Evolutionary conservation across 2,797 vertebrate genomes (phyloP), one percentile per base, ranked within the genome.

Genomic region (Spheniscus humboldti): DNA sequence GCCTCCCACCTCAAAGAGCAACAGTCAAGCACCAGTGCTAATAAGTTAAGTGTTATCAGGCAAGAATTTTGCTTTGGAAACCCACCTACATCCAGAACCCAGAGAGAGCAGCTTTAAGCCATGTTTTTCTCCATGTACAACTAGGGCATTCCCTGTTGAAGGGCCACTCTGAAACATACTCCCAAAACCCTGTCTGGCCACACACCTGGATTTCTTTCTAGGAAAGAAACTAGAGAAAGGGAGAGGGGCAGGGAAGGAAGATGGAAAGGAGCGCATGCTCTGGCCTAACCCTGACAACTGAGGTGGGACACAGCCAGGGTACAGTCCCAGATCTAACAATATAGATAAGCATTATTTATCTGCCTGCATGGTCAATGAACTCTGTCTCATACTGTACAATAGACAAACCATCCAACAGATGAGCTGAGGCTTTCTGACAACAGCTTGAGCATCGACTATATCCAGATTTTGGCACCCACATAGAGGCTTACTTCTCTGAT

Each of bases 21-120:
- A 62, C 50, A 81, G 16, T n/a, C 45, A 62, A 50, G 14, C 12
- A 17, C 11, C 66, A 77, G 6, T 2, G 2, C 63, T 64, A 28
- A 48, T 41, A 59, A 86, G 11, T 16, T n/a, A 24, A 30, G 33
- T 53, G 19, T 59, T 78, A 75, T 17, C 30, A 43, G 50, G 47
- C 45, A 92, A 73, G 35, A 73, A 73, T 78, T 92, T 55, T 75
- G 22, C 76, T n/a, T 77, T 92, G 52, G 66, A 90, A 95, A 68
- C 74, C 28, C 45, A 55, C 9, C 30, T 41, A 31, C 10, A 48
- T 22, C 31, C 45, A 72, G 27, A 74, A 88, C 10, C 13, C 56
- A 14, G 45, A 72, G 35, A 71, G 18, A 60, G 33, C 27, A 71
- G 23, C 18, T 48, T 83, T 52, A 71, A 83, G 41, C 2, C 10